phyloP scores from a whole-genome alignment of 2,888 invertebrate species.

The Athetis lepigone region DNA sequence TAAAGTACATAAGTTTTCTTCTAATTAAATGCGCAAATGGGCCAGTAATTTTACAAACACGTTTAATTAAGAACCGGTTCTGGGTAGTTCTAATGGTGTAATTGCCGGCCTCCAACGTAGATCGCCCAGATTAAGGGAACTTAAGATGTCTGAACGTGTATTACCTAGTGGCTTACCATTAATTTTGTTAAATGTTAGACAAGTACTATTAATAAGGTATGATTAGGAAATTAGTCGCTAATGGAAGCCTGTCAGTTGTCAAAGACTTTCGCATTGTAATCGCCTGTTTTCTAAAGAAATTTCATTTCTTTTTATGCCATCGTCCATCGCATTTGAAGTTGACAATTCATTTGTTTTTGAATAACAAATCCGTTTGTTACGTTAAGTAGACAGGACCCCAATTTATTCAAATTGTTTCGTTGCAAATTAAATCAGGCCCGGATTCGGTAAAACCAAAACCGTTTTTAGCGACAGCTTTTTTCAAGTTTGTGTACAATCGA shows the following conservation, averaged over 20 bases:
- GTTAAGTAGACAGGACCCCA: background rate
- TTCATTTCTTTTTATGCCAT: constrained; percentile 34
- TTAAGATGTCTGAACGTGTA: constrained; percentile 26
- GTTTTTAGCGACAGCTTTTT: constrained; percentile 3
- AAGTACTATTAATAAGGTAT: constrained; percentile 31
- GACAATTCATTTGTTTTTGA: constrained; percentile 18
- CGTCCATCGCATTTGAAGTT: constrained; percentile 7
- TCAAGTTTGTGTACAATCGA: background rate
- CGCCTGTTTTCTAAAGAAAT: constrained; percentile 42
- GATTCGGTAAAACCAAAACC: constrained; percentile 2
- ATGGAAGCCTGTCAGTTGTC: no score
- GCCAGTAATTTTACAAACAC: constrained; percentile 43
- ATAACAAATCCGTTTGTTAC: background rate
- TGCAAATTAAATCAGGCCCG: constrained; percentile 10
- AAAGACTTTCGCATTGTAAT: constrained; percentile 42
- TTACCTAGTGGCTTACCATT: constrained; percentile 6
- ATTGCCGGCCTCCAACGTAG: constrained; percentile 41
- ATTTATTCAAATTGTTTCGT: background rate
- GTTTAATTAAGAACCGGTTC: constrained; percentile 49
- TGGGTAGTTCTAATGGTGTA: constrained; percentile 47
- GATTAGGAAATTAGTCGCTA: constrained; percentile 51
- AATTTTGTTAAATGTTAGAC: constrained; percentile 8
- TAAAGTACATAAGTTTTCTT: constrained; percentile 42
- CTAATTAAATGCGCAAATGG: constrained; percentile 51
- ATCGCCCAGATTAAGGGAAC: constrained; percentile 46